Evolutionary conservation across 2,888 invertebrate genomes (phyloP).

Genomic region (Anorthoa munda): DNA sequence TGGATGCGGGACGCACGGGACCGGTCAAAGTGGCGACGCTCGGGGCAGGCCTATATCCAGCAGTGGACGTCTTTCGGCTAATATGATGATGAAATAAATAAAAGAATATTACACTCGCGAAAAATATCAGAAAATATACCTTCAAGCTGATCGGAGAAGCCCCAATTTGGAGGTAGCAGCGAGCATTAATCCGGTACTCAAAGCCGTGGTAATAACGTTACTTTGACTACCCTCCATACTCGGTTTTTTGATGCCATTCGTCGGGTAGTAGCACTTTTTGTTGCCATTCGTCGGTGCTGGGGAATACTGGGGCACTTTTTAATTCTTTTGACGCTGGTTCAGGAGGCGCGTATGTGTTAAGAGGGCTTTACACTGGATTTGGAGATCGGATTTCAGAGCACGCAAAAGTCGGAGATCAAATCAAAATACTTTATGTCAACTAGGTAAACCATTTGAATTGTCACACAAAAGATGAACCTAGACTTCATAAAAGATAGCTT

Average conservation of each 20-base stretch:
- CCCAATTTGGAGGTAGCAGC: constrained; percentile 44
- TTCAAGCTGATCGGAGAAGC: constrained; percentile 38
- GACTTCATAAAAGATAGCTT: too few species aligned
- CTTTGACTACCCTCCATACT: constrained; percentile 45
- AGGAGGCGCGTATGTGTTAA: constrained; percentile 46
- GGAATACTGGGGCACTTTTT: constrained; percentile 62
- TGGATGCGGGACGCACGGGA: too few species aligned
- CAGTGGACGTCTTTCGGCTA: too few species aligned
- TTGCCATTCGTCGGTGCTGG: constrained; percentile 38
- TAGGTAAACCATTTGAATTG: too few species aligned
- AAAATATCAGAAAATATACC: constrained; percentile 19
- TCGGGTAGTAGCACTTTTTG: constrained; percentile 52
- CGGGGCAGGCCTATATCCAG: too few species aligned
- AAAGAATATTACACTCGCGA: background rate
- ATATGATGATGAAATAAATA: too few species aligned
- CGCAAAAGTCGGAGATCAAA: background rate
- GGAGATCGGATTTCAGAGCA: background rate
- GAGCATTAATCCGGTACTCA: constrained; percentile 57
- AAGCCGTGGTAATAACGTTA: constrained; percentile 69
- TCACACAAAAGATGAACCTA: too few species aligned
- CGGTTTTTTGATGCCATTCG: constrained; percentile 61
- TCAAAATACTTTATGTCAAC: too few species aligned
- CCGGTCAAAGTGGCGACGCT: too few species aligned
- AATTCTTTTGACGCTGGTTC: constrained; percentile 68
- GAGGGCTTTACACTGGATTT: constrained; percentile 39